Evolutionary conservation across 2,797 vertebrate genomes (phyloP).

Genomic region (Myotis myotis): DNA sequence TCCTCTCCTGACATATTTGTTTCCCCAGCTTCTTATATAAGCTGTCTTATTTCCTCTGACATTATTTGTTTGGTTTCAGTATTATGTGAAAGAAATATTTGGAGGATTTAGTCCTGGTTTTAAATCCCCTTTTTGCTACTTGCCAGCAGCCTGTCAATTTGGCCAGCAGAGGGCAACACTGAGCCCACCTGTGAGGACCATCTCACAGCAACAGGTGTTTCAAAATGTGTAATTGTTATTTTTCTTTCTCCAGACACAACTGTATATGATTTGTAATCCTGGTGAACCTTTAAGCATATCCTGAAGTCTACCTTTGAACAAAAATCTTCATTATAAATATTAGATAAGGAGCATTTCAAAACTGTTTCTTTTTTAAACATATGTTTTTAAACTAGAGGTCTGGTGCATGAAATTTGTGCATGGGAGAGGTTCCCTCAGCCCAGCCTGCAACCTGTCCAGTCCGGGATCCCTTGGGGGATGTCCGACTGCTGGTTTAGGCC

Average conservation of each 20-base stretch:
- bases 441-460: too few relatives aligned
- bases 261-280: neutral
- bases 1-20: neutral
- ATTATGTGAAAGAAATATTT: neutral
- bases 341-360: neutral
- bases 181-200: neutral
- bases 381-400: too few relatives aligned
- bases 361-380: neutral
- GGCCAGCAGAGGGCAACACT: neutral
- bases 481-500: too few relatives aligned
- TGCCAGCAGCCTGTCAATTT: neutral
- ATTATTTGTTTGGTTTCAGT: slow-evolving; percentile 6
- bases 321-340: neutral
- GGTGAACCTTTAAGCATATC: neutral
- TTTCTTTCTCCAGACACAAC: neutral
- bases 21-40: neutral
- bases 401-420: too few relatives aligned
- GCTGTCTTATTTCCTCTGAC: slow-evolving; percentile 20
- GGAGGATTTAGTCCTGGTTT: slow-evolving; percentile 32
- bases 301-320: neutral
- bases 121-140: neutral
- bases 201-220: neutral
- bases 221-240: neutral
- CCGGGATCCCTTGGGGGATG: too few relatives aligned
- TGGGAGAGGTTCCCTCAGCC: too few relatives aligned